Base-by-base conservation (phyloP, 92 coral and sea anemone genomes). In the Parazoanthus swiftii region DNA sequence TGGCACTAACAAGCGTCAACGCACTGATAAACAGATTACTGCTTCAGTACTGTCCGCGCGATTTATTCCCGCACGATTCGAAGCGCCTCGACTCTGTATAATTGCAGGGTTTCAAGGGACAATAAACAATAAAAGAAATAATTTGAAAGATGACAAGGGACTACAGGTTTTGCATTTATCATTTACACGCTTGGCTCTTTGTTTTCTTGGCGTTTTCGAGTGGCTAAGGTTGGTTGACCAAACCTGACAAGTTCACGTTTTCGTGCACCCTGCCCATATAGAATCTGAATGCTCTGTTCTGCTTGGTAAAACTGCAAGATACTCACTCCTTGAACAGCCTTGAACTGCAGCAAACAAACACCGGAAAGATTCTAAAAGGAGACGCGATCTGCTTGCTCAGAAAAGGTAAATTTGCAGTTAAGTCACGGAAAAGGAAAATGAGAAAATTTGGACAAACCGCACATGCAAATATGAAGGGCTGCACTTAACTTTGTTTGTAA, bases 201-300 rank as follows among this genome's bases (percentile, higher is more conserved):
- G 79, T 84, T 84, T 82, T 84, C 72, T 54, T 66, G 65, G 25
- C 63, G 51, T 83, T 70, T 29, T 72, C 23, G 87, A 84, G 87
- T 84, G 65, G 74, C 44, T 51, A 72, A 71, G 77, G 78, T 84
- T 70, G 87, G 59, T 71, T 71, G 43, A 18, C 63, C 44, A 48
- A 21, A 56, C 63, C 26, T 84, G 87, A 84, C 87, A 71, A 71
- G 87, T 72, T 71, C 78, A 84, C 33, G 65, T 70, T 29, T 68
- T 84, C 79, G 67, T 84, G 79, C 87, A 84, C 87, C 16, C 79
- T 84, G 65, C 87, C 87, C 42, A 83, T 83, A 83, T 84, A 70
- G 29, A 43, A 29, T 29, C 33, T 29, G 33, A 29, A n/a, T 66
- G 23, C 25, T 84, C 79, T 51, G 63, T 84, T 84, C 46, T 71